Conservation (phyloP, 2,888 invertebrate species). For the Microctonus aethiopoides region DNA sequence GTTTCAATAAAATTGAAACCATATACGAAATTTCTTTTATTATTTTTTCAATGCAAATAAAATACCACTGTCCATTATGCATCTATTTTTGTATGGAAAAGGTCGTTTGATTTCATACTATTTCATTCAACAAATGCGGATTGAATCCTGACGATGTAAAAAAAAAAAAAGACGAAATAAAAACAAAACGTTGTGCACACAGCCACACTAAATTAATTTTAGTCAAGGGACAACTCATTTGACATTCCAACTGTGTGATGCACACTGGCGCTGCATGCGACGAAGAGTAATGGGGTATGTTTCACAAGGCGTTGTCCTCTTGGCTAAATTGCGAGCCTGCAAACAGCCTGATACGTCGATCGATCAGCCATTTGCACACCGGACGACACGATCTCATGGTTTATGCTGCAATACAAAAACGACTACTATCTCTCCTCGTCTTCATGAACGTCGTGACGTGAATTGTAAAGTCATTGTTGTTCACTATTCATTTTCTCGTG, state of each 20-base stretch:
- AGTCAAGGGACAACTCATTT: conserved; percentile 28
- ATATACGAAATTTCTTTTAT: too few relatives aligned
- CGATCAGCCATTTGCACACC: conserved; percentile 24
- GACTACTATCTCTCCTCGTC: not conserved
- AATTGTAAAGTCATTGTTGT: conserved; percentile 21
- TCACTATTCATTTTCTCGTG: not conserved
- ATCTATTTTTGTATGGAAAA: too few relatives aligned
- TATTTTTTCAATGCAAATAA: too few relatives aligned
- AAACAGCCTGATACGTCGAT: conserved; percentile 10
- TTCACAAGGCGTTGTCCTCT: conserved; percentile 31
- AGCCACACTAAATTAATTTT: conserved; percentile 31
- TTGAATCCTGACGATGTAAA: not conserved
- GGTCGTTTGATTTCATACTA: too few relatives aligned
- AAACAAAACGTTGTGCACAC: not conserved
- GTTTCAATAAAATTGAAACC: too few relatives aligned
- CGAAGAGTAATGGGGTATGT: conserved; percentile 21
- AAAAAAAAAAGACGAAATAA: not conserved
- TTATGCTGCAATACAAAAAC: not conserved
- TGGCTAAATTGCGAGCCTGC: conserved; percentile 22
- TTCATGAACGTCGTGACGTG: conserved; percentile 16
- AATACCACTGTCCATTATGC: too few relatives aligned
- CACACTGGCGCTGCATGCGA: conserved; percentile 11
- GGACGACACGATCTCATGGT: conserved; percentile 24
- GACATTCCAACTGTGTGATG: conserved; percentile 31
- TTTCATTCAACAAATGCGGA: not conserved